A percentile compares a stretch with the other conserved stretches of the same genome.
Evolutionary conservation across 2,888 invertebrate genomes (phyloP).

Genomic region (Scaeva pyrastri): DNA sequence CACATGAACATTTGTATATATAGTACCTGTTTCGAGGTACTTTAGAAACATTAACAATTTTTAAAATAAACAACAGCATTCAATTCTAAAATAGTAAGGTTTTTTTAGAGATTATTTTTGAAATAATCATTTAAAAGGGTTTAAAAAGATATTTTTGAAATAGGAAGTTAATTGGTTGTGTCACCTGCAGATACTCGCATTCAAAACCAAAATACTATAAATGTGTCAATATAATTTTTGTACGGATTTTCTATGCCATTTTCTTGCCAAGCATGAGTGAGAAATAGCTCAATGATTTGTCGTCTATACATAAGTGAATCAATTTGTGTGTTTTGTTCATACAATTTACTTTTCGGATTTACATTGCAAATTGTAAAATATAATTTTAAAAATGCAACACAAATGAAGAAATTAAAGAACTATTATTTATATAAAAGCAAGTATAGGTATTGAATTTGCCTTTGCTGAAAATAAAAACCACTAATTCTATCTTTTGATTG

Average conservation of each 20-base stretch:
- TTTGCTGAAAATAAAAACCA: too few species aligned
- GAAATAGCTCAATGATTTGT: conserved; percentile 44
- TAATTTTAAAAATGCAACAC: too few species aligned
- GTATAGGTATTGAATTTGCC: too few species aligned
- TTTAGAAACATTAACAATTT: background rate
- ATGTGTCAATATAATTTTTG: conserved; percentile 69
- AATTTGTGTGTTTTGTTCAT: background rate
- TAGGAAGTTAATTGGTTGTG: conserved; percentile 13
- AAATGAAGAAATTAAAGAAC: too few species aligned
- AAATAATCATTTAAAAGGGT: background rate
- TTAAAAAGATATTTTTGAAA: background rate
- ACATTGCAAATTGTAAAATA: background rate
- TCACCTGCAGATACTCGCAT: background rate
- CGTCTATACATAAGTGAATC: conserved; percentile 14
- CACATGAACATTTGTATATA: too few species aligned
- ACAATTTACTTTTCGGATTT: conserved; percentile 24
- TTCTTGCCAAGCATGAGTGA: conserved; percentile 40
- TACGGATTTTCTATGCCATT: conserved; percentile 57
- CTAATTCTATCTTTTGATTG: too few species aligned
- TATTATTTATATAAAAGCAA: too few species aligned
- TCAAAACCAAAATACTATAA: conserved; percentile 55
- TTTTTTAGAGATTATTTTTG: too few species aligned
- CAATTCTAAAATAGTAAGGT: background rate
- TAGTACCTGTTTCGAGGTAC: too few species aligned
- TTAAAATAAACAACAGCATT: background rate